A percentile compares a stretch with the other conserved stretches of the same genome.
phyloP scores from a whole-genome alignment of 2,113 vertebrate genomes.

The Suncus etruscus region DNA sequence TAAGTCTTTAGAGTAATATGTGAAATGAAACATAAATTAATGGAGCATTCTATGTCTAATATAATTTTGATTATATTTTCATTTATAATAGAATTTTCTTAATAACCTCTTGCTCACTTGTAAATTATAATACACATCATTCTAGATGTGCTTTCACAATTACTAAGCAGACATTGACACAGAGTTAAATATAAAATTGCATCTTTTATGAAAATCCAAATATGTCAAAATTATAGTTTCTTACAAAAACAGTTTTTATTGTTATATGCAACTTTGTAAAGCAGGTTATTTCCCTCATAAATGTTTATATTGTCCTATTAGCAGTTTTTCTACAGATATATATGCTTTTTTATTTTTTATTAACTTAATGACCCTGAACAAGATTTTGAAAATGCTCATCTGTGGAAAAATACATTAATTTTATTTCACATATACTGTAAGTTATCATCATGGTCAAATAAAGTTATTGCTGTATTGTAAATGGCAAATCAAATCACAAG shows the following conservation, averaged over 20 bases:
- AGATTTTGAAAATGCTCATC: background rate
- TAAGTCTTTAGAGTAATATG: conserved; percentile 81
- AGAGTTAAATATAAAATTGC: conserved; percentile 8
- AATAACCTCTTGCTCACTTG: background rate
- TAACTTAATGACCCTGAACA: background rate
- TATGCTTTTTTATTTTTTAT: background rate
- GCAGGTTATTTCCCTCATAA: background rate
- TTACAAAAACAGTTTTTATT: background rate
- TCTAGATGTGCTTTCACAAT: background rate
- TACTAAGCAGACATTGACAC: background rate
- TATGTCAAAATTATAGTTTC: background rate
- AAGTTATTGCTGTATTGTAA: background rate
- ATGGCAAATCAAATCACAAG: background rate
- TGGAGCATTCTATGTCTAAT: conserved; percentile 63
- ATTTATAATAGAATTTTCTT: background rate
- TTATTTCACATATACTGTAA: background rate
- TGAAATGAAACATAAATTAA: conserved; percentile 83
- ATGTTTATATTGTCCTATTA: background rate
- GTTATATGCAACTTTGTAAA: background rate
- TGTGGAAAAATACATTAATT: background rate
- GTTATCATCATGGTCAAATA: background rate
- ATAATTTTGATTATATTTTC: conserved; percentile 47
- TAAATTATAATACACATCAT: background rate
- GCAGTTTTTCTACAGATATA: background rate
- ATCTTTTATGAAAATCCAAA: background rate